These are phyloP conservation scores for Cydia splendana DNA, from an alignment of 1,140 invertebrate species.

Conservation along the genomic window DNA sequence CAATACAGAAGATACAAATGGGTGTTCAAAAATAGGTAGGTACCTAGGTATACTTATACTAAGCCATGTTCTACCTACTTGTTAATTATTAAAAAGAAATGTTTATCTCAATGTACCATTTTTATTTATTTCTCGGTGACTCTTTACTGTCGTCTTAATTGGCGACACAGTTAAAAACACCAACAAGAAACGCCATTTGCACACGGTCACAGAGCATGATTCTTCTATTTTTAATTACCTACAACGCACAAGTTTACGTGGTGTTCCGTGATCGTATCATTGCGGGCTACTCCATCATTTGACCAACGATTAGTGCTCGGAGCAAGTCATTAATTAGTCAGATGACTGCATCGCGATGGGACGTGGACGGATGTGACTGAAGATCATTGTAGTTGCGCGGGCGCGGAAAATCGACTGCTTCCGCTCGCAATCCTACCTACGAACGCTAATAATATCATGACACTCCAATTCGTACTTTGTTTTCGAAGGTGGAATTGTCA, in stretches of 20 bases:
- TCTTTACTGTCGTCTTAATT: not conserved
- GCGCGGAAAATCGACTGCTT: slow-evolving; percentile 62
- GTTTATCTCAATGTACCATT: not conserved
- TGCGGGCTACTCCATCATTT: slow-evolving; percentile 17
- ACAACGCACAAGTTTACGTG: not conserved
- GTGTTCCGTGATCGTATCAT: slow-evolving; percentile 19
- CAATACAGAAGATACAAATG: too few species aligned
- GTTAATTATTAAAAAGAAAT: too few species aligned
- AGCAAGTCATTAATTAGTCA: slow-evolving; percentile 51
- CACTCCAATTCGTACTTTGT: not conserved
- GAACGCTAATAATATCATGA: slow-evolving; percentile 27
- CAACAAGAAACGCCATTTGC: not conserved
- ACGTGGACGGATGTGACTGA: slow-evolving; percentile 45
- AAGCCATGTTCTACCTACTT: too few species aligned
- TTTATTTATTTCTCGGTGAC: not conserved
- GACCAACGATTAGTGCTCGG: slow-evolving; percentile 19
- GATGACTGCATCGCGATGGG: slow-evolving; percentile 43
- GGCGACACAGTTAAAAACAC: not conserved
- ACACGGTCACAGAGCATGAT: slow-evolving; percentile 4
- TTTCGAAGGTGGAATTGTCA: not conserved
- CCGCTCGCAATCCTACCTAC: slow-evolving; percentile 45
- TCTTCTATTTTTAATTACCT: not conserved
- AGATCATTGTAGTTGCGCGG: slow-evolving; percentile 50
- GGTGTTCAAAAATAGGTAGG: too few species aligned
- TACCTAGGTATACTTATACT: too few species aligned